Base-by-base conservation (phyloP, 2,797 vertebrate species). In the Tolypeutes matacus region DNA sequence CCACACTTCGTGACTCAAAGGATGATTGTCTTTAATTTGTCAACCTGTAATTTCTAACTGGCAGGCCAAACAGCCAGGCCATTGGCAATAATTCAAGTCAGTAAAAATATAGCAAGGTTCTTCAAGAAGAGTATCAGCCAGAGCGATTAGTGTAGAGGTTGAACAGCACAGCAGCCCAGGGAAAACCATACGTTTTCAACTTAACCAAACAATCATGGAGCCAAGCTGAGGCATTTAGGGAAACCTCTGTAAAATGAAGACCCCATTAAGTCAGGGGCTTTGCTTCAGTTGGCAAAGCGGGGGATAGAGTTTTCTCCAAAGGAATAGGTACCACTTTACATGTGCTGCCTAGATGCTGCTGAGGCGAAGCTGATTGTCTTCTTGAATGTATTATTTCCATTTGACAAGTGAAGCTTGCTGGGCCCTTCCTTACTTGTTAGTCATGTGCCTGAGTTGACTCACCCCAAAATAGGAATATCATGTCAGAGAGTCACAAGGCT, bases 361-460 rank as follows among this genome's bases (percentile, higher is more conserved):
- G 69, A 85, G 27, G 46, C n/a, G 58, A 65, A 56, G 11, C 86
- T 86, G 31, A 12, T 31, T 42, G 17, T 78, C n/a, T 76, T 89
- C 72, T 69, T 78, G 21, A 94, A 86, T 73, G 23, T 34, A 4
- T 18, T 18, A 0, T 70, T 76, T 89, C 69, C 36, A 76, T 70
- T 70, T 83, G 39, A 56, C 51, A 51, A 83, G 53, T 20, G 60
- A 90, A 64, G 5, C 21, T 87, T 51, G 4, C 49, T 62, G 81
- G 46, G 53, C 56, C 80, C 7, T 8, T 69, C 82, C 93, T 31
- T 4, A 18, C 62, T 58, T 39, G 36, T 91, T 91, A 89, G 81
- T 76, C 80, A 51, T 62, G 82, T 82, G 69, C 73, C 80, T 93
- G 78, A 86, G 53, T 13, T 77, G 84, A 88, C 64, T 85, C 36